Conservation (phyloP, 2,888 invertebrate species). For the Punctoribates punctum region DNA sequence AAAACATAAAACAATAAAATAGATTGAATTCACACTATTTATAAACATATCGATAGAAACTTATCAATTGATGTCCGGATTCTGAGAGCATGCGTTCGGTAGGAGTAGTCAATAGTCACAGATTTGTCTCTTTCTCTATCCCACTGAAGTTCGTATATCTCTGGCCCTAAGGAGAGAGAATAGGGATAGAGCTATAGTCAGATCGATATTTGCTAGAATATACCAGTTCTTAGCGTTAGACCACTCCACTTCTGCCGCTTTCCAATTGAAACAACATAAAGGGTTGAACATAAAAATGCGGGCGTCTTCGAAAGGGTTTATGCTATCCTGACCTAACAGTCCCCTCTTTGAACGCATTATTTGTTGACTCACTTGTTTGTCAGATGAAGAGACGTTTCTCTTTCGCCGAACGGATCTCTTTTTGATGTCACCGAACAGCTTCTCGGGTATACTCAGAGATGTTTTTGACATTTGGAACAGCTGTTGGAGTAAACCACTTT, state of each 20-base stretch:
- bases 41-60: not conserved
- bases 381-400: too few species aligned
- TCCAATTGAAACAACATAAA: conserved; percentile 25
- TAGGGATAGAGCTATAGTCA: not conserved
- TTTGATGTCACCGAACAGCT: not conserved
- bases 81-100: conserved; percentile 16
- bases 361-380: not conserved
- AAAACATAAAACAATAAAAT: not conserved
- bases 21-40: not conserved
- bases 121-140: conserved; percentile 7
- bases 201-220: not conserved
- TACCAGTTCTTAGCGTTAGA: conserved; percentile 28
- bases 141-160: conserved; percentile 22
- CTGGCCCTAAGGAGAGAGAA: not conserved
- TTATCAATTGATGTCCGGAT: not conserved
- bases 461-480: conserved; percentile 4
- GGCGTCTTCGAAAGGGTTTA: conserved; percentile 25
- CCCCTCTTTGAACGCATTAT: conserved; percentile 2
- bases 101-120: too few species aligned
- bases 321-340: conserved; percentile 27
- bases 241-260: conserved; percentile 25
- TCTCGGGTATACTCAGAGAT: conserved; percentile 1
- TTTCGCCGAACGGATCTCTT: not conserved
- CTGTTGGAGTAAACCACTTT: conserved; percentile 5
- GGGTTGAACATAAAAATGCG: conserved; percentile 21